Percentiles rank a stretch among this genome's conserved stretches.
These are phyloP conservation scores for Lepidurus arcticus DNA, from an alignment of 1,140 invertebrate genomes.

Conservation along the genomic window DNA sequence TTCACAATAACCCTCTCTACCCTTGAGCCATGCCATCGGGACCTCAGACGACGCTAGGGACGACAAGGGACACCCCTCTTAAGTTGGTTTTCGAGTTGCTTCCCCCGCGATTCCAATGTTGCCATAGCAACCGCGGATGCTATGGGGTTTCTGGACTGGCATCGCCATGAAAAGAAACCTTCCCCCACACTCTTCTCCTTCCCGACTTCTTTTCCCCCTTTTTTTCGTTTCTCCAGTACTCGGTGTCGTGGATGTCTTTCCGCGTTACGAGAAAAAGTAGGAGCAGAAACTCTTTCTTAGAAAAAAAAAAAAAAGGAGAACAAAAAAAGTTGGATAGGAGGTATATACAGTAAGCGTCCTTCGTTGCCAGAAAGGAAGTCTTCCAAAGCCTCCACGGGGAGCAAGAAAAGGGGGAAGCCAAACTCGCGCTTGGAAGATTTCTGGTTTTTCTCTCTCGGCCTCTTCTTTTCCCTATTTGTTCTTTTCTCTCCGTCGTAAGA, in stretches of 20 bases:
- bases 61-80: not conserved
- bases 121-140: slow-evolving; percentile 6
- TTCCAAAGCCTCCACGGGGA: slow-evolving; percentile 16
- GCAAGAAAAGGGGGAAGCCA: not conserved
- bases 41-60: not conserved
- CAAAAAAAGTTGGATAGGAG: not conserved
- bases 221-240: not conserved
- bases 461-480: not conserved
- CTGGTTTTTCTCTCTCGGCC: not conserved
- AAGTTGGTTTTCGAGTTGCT: not conserved
- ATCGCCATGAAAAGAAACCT: not conserved
- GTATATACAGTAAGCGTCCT: not conserved
- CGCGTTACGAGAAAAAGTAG: not conserved
- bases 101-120: not conserved
- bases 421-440: slow-evolving; percentile 6
- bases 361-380: slow-evolving; percentile 18
- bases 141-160: slow-evolving; percentile 6
- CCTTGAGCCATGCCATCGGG: slow-evolving; percentile 3
- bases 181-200: not conserved
- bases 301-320: not conserved
- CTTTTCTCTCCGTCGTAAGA: not conserved
- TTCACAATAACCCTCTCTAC: not conserved
- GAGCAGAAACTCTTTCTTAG: not conserved
- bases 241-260: not conserved
- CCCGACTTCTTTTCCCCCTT: not conserved